These are phyloP conservation scores for Drosophila lini DNA, from an alignment of 1,140 invertebrate species.

Conservation along the genomic window DNA sequence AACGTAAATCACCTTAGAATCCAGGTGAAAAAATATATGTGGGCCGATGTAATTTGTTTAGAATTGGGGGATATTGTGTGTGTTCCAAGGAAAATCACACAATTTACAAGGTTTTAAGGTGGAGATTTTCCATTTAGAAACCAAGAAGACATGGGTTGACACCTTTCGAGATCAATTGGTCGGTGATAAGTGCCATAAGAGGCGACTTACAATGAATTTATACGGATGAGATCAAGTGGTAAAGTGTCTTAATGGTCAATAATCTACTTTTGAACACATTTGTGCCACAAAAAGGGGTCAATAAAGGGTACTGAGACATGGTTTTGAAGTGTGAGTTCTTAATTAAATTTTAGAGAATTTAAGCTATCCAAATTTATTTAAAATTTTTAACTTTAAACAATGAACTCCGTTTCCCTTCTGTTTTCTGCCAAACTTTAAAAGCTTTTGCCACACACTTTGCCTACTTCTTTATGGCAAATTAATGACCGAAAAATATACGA, in stretches of 20 bases:
- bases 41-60: conserved; percentile 50
- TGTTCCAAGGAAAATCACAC: conserved; percentile 33
- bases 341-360: background rate
- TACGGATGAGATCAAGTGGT: conserved; percentile 28
- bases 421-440: conserved; percentile 23
- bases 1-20: conserved; percentile 59
- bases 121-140: conserved; percentile 17
- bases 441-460: conserved; percentile 67
- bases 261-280: conserved; percentile 10
- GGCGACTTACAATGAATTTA: conserved; percentile 19
- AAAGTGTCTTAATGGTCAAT: conserved; percentile 21
- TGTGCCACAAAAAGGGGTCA: background rate
- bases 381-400: conserved; percentile 1
- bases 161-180: conserved; percentile 52
- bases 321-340: background rate
- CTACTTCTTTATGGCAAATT: conserved; percentile 74
- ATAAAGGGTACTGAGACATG: background rate
- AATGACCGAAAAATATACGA: conserved; percentile 49
- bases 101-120: conserved; percentile 40
- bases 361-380: conserved; percentile 19
- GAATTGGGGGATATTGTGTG: conserved; percentile 19
- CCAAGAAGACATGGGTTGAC: conserved; percentile 37
- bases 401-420: conserved; percentile 6
- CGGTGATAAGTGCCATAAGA: conserved; percentile 17
- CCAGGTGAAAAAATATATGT: conserved; percentile 42